Base-by-base conservation (phyloP, 2,888 invertebrate genomes). In the Willowsia nigromaculata region DNA sequence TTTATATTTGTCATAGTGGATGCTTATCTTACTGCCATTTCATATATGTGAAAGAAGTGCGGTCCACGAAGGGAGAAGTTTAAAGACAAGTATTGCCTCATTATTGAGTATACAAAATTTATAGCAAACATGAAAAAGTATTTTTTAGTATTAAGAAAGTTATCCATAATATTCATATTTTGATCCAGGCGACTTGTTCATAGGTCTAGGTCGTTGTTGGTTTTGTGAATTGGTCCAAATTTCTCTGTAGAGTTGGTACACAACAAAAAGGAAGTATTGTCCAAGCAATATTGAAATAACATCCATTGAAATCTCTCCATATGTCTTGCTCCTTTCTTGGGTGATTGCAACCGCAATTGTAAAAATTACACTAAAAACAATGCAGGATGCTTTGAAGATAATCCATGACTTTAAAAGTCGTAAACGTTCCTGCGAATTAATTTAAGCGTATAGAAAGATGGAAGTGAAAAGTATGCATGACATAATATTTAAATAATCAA, bases 251-350 rank as follows among this genome's bases (percentile, higher is more conserved):
- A 85, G 40, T 27, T 33, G 33, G 47, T 65, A 85, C 4, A 85
- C 85, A 30, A 85, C 85, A 18, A 50, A 85, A 30, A 85, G 15
- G n/a, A 78, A 85, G 68, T 85, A 85, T 5, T 25, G n/a, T 43
- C 65, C 62, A 15, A 85, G 25, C 9, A 85, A 30, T n/a, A 30
- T n/a, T n/a, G 33, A 68, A n/a, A 83, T 0, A 27, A 74, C 85
- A 18, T 40, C 62, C 22, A 56, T 22, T n/a, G 6, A 30, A 11
- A 27, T 22, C n/a, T 71, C 71, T 30, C 74, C 47, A 11, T 13
- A 1, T 18, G 40, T 25, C 18, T 59, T n/a, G 13, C 50, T 56
- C 25, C 47, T 47, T 13, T 40, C 1, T 53, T 53, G 18, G 13
- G 15, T 30, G 11, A 59, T 50, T 15, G 56, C 59, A n/a, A 59